Evolutionary conservation across 2,797 vertebrate genomes (phyloP).

Genomic region (Coilia nasus): DNA sequence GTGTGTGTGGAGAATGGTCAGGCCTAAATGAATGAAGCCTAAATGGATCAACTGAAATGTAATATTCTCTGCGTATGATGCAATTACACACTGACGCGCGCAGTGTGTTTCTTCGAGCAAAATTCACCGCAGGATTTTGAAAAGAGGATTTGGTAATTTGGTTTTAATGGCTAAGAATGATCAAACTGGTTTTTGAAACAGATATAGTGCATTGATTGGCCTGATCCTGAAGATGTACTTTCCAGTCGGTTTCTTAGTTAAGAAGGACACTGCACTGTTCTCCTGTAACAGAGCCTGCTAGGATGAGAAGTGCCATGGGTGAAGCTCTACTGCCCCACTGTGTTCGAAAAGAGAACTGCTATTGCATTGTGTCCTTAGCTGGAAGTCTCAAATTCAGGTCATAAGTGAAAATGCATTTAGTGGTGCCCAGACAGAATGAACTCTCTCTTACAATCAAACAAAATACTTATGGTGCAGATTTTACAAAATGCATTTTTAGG

Average conservation of each 20-base stretch:
- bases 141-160: conserved; percentile 15
- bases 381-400: neutral
- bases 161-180: neutral
- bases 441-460: neutral
- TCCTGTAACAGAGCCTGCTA: neutral
- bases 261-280: neutral
- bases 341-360: neutral
- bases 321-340: neutral
- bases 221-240: neutral
- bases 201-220: neutral
- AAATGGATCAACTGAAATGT: conserved; percentile 25
- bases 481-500: too few relatives aligned
- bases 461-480: neutral
- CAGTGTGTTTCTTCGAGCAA: neutral
- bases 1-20: neutral
- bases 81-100: conserved; percentile 11
- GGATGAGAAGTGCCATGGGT: neutral
- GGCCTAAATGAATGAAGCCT: conserved; percentile 13
- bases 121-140: neutral
- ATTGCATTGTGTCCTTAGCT: neutral
- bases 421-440: neutral
- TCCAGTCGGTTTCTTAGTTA: neutral
- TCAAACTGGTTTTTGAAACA: neutral
- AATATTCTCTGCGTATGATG: conserved; percentile 3
- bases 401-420: neutral